Evolutionary conservation across 1,140 invertebrate genomes (phyloP).

Genomic region (Pseudobourletiella spinata): DNA sequence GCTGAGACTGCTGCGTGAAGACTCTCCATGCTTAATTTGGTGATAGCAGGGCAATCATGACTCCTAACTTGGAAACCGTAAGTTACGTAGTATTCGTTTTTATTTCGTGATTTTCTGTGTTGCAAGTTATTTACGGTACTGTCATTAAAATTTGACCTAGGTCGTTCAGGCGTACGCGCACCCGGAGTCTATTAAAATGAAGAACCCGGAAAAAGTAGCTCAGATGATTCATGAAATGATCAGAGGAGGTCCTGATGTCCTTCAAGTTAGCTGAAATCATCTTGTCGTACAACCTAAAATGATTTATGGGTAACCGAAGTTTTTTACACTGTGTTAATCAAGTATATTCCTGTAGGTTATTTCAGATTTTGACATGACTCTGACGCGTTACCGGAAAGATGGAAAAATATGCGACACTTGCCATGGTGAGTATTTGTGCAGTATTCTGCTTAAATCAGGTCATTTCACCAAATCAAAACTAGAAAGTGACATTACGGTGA

Average conservation of each 20-base stretch:
- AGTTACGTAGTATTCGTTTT: too few species aligned
- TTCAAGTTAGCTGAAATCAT: not conserved
- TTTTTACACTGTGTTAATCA: not conserved
- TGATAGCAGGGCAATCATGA: too few species aligned
- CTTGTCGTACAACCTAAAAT: not conserved
- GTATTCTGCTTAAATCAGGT: too few species aligned
- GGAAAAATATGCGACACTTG: slow-evolving; percentile 57
- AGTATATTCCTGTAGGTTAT: slow-evolving; percentile 52
- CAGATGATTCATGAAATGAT: not conserved
- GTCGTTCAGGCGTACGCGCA: not conserved
- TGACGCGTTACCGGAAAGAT: slow-evolving; percentile 61
- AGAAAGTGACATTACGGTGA: too few species aligned
- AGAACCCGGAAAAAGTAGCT: slow-evolving; percentile 4
- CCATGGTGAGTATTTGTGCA: slow-evolving; percentile 47
- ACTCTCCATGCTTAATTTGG: too few species aligned
- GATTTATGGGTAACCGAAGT: not conserved
- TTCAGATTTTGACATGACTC: slow-evolving; percentile 77
- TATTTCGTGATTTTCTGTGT: too few species aligned
- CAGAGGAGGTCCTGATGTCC: not conserved
- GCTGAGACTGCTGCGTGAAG: too few species aligned
- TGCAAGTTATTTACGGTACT: too few species aligned
- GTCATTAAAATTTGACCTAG: too few species aligned
- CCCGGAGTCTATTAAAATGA: not conserved
- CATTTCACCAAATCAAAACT: too few species aligned
- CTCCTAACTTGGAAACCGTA: too few species aligned